Evolutionary conservation across 2,888 invertebrate species (phyloP).

Genomic region (Yponomeuta malinellus): DNA sequence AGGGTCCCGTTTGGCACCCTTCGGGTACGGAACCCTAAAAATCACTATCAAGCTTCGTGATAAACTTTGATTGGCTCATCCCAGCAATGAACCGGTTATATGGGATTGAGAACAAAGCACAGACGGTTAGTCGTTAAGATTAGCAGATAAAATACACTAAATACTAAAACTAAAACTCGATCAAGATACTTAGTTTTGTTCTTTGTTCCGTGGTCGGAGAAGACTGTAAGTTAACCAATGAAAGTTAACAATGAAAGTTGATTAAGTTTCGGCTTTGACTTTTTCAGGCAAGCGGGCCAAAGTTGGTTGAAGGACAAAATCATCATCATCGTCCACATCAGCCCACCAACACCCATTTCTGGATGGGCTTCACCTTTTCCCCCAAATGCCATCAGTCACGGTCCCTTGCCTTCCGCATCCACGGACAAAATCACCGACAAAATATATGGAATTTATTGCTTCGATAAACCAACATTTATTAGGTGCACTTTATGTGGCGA

Average conservation of each 20-base stretch:
- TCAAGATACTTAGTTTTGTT: background rate
- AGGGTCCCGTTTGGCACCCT: too few relatives aligned
- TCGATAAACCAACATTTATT: too few relatives aligned
- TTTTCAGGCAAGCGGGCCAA: background rate
- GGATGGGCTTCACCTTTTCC: too few relatives aligned
- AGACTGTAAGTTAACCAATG: background rate
- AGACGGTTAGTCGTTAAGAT: conserved; percentile 7
- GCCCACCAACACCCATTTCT: too few relatives aligned
- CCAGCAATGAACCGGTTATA: conserved; percentile 1
- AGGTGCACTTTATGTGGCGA: too few relatives aligned
- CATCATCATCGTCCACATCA: too few relatives aligned
- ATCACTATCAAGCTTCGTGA: background rate
- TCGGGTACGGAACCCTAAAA: too few relatives aligned
- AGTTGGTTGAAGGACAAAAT: too few relatives aligned
- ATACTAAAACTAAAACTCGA: background rate
- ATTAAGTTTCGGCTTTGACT: background rate
- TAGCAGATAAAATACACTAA: background rate
- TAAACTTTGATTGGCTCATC: background rate
- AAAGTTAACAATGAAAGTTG: conserved; percentile 3
- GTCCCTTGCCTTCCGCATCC: too few relatives aligned
- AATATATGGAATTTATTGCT: too few relatives aligned
- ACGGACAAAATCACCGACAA: too few relatives aligned
- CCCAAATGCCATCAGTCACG: too few relatives aligned
- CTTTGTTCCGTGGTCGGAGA: background rate
- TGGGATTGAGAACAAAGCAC: background rate